Conservation (phyloP, 2,888 invertebrate genomes). For the Drosophila neonasuta region DNA sequence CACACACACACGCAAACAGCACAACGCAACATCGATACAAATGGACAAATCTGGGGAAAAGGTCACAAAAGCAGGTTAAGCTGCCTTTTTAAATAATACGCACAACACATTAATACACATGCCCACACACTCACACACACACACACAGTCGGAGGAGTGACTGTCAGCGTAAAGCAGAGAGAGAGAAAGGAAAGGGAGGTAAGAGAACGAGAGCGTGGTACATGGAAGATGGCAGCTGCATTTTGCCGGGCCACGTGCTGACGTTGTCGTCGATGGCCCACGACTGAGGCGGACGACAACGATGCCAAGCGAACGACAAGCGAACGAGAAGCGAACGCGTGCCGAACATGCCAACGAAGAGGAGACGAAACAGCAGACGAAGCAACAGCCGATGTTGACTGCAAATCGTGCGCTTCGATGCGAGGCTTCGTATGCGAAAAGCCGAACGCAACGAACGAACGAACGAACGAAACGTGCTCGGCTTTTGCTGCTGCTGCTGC, state of each 20-base stretch:
- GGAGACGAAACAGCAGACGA: neutral
- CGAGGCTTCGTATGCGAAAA: neutral
- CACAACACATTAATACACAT: slow-evolving; percentile 55
- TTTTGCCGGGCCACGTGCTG: slow-evolving; percentile 58
- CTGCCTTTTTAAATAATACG: slow-evolving; percentile 73
- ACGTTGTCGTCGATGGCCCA: slow-evolving; percentile 38
- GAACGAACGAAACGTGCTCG: slow-evolving; percentile 5
- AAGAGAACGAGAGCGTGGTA: neutral
- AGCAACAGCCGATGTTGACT: slow-evolving; percentile 5
- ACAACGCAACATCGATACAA: slow-evolving; percentile 37
- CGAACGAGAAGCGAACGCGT: neutral
- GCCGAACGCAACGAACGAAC: slow-evolving; percentile 1
- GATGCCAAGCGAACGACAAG: neutral
- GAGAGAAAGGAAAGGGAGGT: neutral
- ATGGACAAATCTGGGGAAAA: slow-evolving; percentile 71
- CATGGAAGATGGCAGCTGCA: neutral
- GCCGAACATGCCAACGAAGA: neutral
- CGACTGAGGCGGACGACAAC: slow-evolving; percentile 47
- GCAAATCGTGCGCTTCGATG: slow-evolving; percentile 12
- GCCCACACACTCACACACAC: neutral
- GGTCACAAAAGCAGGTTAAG: slow-evolving; percentile 77
- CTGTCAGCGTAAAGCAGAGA: neutral
- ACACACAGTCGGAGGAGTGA: neutral
- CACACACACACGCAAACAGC: too few relatives aligned
- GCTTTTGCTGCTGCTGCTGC: slow-evolving; percentile 6